These are phyloP conservation scores for Coregonus suidteri DNA, from an alignment of 2,797 vertebrate species.

Conservation along the genomic window DNA sequence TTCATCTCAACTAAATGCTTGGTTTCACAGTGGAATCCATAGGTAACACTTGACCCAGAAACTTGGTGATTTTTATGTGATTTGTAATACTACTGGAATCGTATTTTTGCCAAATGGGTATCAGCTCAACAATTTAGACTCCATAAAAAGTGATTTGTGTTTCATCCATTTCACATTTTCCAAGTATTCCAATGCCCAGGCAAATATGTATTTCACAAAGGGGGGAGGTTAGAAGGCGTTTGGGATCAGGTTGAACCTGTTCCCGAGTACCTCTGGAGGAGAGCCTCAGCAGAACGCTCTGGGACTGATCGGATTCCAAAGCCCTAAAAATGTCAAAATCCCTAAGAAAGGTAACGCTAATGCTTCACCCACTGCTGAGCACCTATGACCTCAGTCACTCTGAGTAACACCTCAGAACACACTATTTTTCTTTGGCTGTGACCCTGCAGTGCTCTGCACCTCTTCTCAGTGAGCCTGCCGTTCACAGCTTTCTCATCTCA, in stretches of 20 bases:
- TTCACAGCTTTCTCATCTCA: background rate
- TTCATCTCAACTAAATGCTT: background rate
- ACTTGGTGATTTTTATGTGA: background rate
- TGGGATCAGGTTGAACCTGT: constrained; percentile 55
- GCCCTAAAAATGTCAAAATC: constrained; percentile 64
- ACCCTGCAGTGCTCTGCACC: constrained; percentile 24
- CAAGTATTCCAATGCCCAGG: background rate
- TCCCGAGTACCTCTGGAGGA: constrained; percentile 46
- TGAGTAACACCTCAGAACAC: constrained; percentile 43
- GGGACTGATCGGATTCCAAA: constrained; percentile 61
- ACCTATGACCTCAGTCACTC: constrained; percentile 38
- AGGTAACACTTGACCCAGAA: constrained; percentile 23
- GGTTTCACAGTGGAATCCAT: background rate
- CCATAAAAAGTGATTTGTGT: background rate
- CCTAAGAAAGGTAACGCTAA: constrained; percentile 49
- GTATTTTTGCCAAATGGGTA: background rate
- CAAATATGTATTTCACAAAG: constrained; percentile 22
- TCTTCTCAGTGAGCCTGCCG: constrained; percentile 12
- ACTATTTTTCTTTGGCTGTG: constrained; percentile 13
- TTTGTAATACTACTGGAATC: no score
- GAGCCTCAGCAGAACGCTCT: constrained; percentile 36
- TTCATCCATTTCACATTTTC: background rate
- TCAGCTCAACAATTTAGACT: background rate
- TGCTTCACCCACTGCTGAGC: constrained; percentile 47
- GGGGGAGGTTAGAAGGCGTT: constrained; percentile 60